Evolutionary conservation across 2,113 vertebrate genomes (phyloP), one percentile per base, ranked within the genome.

Genomic region (Nanorana parkeri): DNA sequence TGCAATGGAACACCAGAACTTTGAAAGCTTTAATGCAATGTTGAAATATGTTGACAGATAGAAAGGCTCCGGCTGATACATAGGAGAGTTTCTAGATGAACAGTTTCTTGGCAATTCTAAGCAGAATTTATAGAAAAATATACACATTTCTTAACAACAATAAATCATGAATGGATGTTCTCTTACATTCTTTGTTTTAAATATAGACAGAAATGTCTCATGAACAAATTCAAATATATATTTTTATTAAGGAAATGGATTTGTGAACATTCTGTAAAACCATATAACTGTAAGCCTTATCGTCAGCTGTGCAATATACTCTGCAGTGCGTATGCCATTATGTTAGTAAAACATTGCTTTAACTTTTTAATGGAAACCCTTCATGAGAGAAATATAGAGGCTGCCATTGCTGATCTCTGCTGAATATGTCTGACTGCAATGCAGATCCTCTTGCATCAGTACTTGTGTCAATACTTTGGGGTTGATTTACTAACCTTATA

Each of bases 71-170:
- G 52, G 61, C 21, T 56, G 60, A 52, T 41, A 55, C 73, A 51
- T 76, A 61, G 15, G 32, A 61, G 73, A 77, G 28, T 64, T 26
- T 78, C 41, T 78, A 16, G 10, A 29, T 67, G 41, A 78, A 78
- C 61, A 78, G 63, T 29, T 78, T 78, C 63, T 67, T 78, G 76
- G 76, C 76, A 78, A 29, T 54, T 67, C 76, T 32, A 23, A 26
- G 61, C 23, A 78, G 63, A 78, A 78, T 32, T 65, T 78, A 78
- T 78, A 52, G 61, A 67, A 78, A 78, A 78, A 67, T 65, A 78
- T 67, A 78, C 76, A 78, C 47, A 29, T 78, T 78, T 78, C 47
- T 66, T 66, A 52, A 28, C 47, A n/a, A 32, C 23, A 21, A 78
- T 78, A 78, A 78, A 78, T 78, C 76, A 78, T 17, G 20, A 28